Percentiles rank a stretch among this genome's conserved stretches.
Conservation (phyloP, 2,888 invertebrate species). For the Acanthopleura granulata region DNA sequence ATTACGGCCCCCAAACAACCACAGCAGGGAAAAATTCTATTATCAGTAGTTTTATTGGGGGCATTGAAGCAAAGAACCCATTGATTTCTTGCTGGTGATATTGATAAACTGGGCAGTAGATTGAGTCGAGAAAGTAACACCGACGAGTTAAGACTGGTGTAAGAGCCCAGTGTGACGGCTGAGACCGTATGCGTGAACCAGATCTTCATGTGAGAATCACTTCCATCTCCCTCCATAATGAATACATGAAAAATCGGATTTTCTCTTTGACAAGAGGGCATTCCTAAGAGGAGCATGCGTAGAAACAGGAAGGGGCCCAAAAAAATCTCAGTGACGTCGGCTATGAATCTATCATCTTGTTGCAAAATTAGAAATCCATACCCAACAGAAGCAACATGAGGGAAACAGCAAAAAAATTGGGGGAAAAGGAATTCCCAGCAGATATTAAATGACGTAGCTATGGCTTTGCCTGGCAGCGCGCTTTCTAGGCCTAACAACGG, state of each 20-base stretch:
- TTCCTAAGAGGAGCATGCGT: background rate
- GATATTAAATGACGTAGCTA: slow-evolving; percentile 16
- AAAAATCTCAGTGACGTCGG: background rate
- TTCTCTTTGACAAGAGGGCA: background rate
- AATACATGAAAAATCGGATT: background rate
- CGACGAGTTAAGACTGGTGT: background rate
- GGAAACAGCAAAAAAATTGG: background rate
- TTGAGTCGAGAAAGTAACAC: slow-evolving; percentile 10
- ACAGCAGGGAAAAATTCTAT: slow-evolving; percentile 12
- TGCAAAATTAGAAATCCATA: slow-evolving; percentile 18
- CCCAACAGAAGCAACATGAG: background rate
- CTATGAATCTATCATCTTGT: slow-evolving; percentile 15
- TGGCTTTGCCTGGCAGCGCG: background rate
- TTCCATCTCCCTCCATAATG: background rate
- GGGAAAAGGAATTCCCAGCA: slow-evolving; percentile 2
- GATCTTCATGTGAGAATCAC: background rate
- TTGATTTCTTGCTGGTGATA: slow-evolving; percentile 19
- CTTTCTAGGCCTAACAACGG: too few species aligned
- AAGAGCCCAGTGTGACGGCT: background rate
- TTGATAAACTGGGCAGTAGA: slow-evolving; percentile 17
- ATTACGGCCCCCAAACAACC: background rate
- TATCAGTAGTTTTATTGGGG: slow-evolving; percentile 7
- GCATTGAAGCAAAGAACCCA: background rate
- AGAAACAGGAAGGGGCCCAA: background rate
- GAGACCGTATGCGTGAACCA: background rate